These are phyloP conservation scores for Listronotus oregonensis DNA, from an alignment of 1,140 invertebrate genomes.

Conservation along the genomic window DNA sequence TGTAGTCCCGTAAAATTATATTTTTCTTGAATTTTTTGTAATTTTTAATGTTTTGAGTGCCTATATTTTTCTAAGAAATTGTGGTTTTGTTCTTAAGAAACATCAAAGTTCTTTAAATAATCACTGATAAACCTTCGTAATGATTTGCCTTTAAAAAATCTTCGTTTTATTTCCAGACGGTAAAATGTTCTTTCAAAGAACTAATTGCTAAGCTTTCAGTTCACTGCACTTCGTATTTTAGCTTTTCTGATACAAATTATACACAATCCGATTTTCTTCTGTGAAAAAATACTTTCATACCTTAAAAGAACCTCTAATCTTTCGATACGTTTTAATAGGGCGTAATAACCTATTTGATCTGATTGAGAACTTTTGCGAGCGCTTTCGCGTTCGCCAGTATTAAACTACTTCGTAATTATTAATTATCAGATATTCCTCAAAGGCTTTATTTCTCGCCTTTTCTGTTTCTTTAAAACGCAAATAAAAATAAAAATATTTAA, in stretches of 20 bases:
- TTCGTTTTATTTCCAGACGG: conserved; percentile 33
- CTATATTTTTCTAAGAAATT: too few relatives aligned
- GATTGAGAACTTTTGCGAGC: conserved; percentile 5
- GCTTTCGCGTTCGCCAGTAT: background rate
- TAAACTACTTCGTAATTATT: background rate
- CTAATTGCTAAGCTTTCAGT: conserved; percentile 54
- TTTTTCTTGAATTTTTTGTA: too few relatives aligned
- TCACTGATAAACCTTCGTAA: conserved; percentile 54
- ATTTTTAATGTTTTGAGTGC: too few relatives aligned
- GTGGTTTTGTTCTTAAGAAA: conserved; percentile 35
- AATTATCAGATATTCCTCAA: background rate
- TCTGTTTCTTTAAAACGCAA: background rate
- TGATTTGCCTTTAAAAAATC: conserved; percentile 54
- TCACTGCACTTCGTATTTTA: conserved; percentile 49
- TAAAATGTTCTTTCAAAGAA: conserved; percentile 50
- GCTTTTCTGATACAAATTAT: conserved; percentile 48
- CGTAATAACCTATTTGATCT: conserved; percentile 16
- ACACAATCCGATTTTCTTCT: conserved; percentile 50
- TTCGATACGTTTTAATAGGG: conserved; percentile 45
- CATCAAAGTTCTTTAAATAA: conserved; percentile 53
- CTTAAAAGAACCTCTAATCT: conserved; percentile 48
- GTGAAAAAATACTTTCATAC: conserved; percentile 48
- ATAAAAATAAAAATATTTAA: too few relatives aligned
- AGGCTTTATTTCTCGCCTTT: background rate
- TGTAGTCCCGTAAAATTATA: too few relatives aligned